Conservation (phyloP, 2,888 invertebrate species). For the Nemapogon koenigi region DNA sequence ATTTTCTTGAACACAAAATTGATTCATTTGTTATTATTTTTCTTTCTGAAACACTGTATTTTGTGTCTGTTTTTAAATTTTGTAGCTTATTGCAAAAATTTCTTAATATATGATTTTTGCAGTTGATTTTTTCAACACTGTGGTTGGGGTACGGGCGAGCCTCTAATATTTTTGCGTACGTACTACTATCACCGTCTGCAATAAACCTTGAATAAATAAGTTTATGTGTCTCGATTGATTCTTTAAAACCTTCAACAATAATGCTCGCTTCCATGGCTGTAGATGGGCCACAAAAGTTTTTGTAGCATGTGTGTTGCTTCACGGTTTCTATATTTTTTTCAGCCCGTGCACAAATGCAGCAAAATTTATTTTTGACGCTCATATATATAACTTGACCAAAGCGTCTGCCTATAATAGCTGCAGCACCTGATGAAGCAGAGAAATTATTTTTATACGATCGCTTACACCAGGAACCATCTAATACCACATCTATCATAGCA, state of each 20-base stretch:
- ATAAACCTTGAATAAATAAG: slow-evolving; percentile 12
- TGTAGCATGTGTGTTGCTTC: slow-evolving; percentile 23
- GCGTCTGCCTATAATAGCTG: slow-evolving; percentile 12
- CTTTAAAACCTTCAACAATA: slow-evolving; percentile 13
- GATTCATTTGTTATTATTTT: slow-evolving; percentile 12
- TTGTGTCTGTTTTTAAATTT: slow-evolving; percentile 14
- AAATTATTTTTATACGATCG: no score
- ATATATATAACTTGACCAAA: slow-evolving; percentile 21
- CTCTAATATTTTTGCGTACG: slow-evolving; percentile 13
- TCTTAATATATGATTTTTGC: no score
- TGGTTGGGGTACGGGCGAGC: slow-evolving; percentile 10
- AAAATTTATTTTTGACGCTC: slow-evolving; percentile 25
- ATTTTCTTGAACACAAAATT: slow-evolving; percentile 15
- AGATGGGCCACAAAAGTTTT: slow-evolving; percentile 25
- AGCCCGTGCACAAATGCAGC: slow-evolving; percentile 21
- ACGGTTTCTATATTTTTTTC: slow-evolving; percentile 15
- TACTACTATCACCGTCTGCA: slow-evolving; percentile 14
- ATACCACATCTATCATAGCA: no score
- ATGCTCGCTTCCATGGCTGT: slow-evolving; percentile 15
- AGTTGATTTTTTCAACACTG: background rate
- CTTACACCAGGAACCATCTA: no score
- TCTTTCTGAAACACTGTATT: slow-evolving; percentile 12
- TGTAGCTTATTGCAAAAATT: no score
- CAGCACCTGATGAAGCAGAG: no score
- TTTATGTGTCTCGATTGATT: slow-evolving; percentile 9